Conservation (phyloP, 2,888 invertebrate genomes). For the Phortica magna region DNA sequence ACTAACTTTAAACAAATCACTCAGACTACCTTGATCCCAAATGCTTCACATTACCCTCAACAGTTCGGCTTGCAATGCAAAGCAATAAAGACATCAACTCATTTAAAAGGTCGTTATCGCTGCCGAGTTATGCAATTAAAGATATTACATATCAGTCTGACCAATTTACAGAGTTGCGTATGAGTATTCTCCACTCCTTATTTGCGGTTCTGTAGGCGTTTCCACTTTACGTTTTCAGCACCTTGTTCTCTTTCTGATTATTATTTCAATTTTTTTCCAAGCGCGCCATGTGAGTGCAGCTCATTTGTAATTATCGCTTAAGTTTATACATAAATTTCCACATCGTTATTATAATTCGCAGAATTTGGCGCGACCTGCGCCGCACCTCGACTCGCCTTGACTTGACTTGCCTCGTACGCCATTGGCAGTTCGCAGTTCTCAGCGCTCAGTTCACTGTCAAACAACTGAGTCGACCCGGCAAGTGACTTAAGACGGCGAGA, state of each 20-base stretch:
- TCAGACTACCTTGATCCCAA: too few relatives aligned
- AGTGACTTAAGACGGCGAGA: not conserved
- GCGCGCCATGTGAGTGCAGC: not conserved
- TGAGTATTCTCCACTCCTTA: not conserved
- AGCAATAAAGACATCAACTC: too few relatives aligned
- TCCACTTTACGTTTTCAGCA: not conserved
- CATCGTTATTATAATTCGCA: conserved; percentile 24
- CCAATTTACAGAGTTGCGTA: not conserved
- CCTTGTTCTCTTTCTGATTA: not conserved
- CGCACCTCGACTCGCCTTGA: not conserved
- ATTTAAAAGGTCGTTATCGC: too few relatives aligned
- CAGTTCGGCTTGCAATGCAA: too few relatives aligned
- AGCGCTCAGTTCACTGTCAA: too few relatives aligned
- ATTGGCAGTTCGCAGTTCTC: not conserved
- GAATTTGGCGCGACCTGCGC: conserved; percentile 9
- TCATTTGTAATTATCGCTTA: conserved; percentile 28
- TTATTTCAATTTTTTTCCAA: not conserved
- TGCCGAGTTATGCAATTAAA: too few relatives aligned
- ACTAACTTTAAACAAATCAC: too few relatives aligned
- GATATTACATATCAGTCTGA: too few relatives aligned
- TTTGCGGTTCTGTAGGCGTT: not conserved
- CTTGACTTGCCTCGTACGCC: not conserved
- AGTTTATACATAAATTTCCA: conserved; percentile 14
- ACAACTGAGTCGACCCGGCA: not conserved
- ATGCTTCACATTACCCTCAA: too few relatives aligned